These are phyloP conservation scores for Pilophorus perplexus DNA, from an alignment of 2,888 invertebrate genomes.

Conservation along the genomic window DNA sequence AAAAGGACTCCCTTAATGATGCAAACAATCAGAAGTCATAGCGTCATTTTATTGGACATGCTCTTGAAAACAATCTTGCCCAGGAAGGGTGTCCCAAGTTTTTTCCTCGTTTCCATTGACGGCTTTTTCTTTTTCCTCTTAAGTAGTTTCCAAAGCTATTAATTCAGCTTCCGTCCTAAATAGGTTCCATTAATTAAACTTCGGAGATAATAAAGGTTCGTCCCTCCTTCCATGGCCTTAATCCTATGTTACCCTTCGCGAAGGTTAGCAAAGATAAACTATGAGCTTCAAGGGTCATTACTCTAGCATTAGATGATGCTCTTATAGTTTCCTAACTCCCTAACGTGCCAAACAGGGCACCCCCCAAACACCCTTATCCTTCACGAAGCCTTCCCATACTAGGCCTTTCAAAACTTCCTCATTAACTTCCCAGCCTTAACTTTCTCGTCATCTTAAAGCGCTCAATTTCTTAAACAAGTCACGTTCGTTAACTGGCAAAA, in stretches of 20 bases:
- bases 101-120: no score
- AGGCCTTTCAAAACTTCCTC: conserved; percentile 26
- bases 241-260: conserved; percentile 2
- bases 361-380: conserved; percentile 18
- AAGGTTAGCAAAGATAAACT: conserved; percentile 30
- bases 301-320: conserved; percentile 21
- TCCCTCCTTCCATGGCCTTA: not conserved
- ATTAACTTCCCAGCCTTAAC: conserved; percentile 8
- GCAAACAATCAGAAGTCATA: no score
- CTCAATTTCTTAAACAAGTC: not conserved
- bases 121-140: no score
- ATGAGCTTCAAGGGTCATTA: conserved; percentile 28
- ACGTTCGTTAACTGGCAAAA: no score
- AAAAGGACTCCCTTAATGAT: no score
- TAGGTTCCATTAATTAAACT: conserved; percentile 26
- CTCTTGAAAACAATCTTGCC: no score
- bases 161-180: conserved; percentile 19
- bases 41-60: no score
- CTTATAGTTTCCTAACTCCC: conserved; percentile 4
- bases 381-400: not conserved
- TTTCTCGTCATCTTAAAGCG: conserved; percentile 14
- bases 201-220: conserved; percentile 20
- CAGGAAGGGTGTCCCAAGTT: no score
- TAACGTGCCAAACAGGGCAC: conserved; percentile 1
- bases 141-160: conserved; percentile 12